A percentile compares a stretch with the other conserved stretches of the same genome.
Conservation (phyloP, 2,113 vertebrate species). For the Terrapene triunguis region DNA sequence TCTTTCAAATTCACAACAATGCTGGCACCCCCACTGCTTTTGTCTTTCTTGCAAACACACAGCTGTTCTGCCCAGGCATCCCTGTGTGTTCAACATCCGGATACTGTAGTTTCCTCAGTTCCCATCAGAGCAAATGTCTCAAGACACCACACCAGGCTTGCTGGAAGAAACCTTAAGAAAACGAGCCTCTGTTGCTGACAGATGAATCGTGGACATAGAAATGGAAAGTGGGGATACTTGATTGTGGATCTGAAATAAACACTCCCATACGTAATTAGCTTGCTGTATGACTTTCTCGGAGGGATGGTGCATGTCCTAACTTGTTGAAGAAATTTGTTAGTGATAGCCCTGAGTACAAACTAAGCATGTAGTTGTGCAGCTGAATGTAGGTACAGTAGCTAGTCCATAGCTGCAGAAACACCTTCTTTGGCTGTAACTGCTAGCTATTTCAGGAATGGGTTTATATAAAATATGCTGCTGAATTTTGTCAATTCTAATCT, state of each 20-base stretch:
- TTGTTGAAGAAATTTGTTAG: constrained; percentile 26
- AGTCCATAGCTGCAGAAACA: background rate
- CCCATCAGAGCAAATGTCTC: constrained; percentile 31
- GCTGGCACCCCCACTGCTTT: constrained; percentile 57
- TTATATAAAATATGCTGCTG: background rate
- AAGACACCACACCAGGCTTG: background rate
- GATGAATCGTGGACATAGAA: background rate
- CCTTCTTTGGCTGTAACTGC: background rate
- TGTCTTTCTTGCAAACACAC: constrained; percentile 60
- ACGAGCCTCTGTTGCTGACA: constrained; percentile 1
- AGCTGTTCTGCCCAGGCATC: constrained; percentile 51
- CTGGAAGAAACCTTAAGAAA: constrained; percentile 56
- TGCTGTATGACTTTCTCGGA: background rate
- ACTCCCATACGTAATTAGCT: background rate
- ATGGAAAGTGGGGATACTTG: background rate
- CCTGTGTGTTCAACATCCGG: background rate
- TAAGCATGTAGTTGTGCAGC: fast-evolving
- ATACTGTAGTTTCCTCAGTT: background rate
- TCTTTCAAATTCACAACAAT: constrained; percentile 72
- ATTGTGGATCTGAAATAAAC: fast-evolving
- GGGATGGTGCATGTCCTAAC: background rate
- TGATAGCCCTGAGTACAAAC: background rate
- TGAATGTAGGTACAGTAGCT: background rate
- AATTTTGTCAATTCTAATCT: background rate
- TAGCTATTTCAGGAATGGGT: background rate